Base-by-base conservation (phyloP, 1,140 invertebrate genomes). In the Bombus polaris region DNA sequence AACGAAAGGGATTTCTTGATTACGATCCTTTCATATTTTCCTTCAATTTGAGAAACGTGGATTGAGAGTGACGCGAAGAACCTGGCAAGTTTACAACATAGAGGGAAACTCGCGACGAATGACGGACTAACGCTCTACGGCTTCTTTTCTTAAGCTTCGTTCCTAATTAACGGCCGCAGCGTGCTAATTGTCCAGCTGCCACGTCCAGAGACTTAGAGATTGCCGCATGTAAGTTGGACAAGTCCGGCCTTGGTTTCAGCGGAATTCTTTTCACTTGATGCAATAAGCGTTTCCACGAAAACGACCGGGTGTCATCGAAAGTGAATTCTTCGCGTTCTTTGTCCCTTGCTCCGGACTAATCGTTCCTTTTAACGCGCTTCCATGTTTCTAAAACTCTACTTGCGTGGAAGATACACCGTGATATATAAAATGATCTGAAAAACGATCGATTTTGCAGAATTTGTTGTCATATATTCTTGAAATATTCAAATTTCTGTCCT, bases 131-230 rank as follows among this genome's bases (percentile, higher is more conserved):
- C 74, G 62, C 0, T 47, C 73, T 80, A 82, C 74, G 75, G 59
- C 84, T 81, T 59, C 44, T 68, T 71, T 77, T 83, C 70, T 65
- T 32, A 62, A 70, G 90, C 86, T 87, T 91, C 87, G 84, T 81
- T 81, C 90, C 89, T 93, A 91, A 92, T 93, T 93, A 92, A 92
- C 88, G 81, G 59, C 85, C 72, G 79, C 62, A 66, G 62, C 71
- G 86, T 88, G 87, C 90, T 92, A 92, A 92, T 92, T 92, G 87
- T 88, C 83, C 86, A 83, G 87, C 83, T 78, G 87, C 76, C 72
- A 79, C 81, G 65, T 75, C 83, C 81, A 66, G 57, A 88, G 42
- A 65, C 68, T 72, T 75, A 79, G 74, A 87, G 88, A 89, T 90
- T 87, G 78, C 71, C 87, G 68, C 57, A 62, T 47, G 65, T 47